A percentile compares a stretch with the other conserved stretches of the same genome.
These are phyloP conservation scores for Daphoenositta chrysoptera DNA, from an alignment of 2,113 vertebrate genomes.

Conservation along the genomic window DNA sequence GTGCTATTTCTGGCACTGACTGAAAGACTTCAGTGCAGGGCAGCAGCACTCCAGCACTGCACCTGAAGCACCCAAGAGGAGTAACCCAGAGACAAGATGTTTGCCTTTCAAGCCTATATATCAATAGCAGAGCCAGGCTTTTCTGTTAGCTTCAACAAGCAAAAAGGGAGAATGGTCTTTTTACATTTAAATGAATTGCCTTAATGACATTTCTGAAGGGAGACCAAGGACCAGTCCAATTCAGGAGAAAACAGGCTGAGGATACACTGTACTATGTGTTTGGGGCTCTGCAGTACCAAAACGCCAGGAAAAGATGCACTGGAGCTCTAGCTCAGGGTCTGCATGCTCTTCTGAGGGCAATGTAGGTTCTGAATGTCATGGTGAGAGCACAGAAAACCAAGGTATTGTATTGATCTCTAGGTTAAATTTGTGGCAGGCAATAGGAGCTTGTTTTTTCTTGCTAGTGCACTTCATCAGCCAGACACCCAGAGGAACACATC, in stretches of 20 bases:
- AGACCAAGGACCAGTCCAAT: neutral
- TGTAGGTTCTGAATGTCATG: neutral
- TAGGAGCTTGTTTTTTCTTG: neutral
- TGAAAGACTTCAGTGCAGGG: neutral
- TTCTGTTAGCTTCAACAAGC: neutral
- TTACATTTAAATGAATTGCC: neutral
- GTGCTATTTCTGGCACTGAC: neutral
- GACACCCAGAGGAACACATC: neutral
- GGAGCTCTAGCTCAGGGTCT: neutral
- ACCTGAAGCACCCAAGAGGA: neutral
- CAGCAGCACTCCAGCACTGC: neutral
- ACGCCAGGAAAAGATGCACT: neutral
- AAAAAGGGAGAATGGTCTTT: neutral
- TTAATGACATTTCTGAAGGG: neutral
- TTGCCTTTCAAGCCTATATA: neutral
- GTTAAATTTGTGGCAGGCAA: neutral
- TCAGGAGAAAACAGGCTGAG: neutral
- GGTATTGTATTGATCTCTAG: neutral
- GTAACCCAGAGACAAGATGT: neutral
- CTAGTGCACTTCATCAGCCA: neutral
- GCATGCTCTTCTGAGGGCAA: neutral
- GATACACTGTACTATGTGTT: fast-evolving
- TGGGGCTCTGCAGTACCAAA: neutral
- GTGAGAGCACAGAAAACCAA: neutral
- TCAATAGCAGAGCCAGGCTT: neutral